Evolutionary conservation across 2,888 invertebrate genomes (phyloP), one percentile per base, ranked within the genome.

Genomic region (Caenorhabditis drosophilae): DNA sequence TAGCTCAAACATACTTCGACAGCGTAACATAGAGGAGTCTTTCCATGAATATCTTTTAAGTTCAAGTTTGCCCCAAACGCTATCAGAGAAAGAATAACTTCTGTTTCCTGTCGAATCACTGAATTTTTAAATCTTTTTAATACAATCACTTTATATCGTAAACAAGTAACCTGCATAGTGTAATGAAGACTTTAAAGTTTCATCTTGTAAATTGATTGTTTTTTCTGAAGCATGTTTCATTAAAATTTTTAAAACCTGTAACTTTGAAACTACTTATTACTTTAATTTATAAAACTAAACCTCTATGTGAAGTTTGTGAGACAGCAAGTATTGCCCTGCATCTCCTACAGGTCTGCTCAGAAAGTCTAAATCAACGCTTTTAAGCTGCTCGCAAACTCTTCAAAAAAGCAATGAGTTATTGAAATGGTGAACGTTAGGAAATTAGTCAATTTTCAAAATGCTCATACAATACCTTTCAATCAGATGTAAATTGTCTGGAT

Each of bases 11-110:
- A 38, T 11, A 38, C 54, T 22, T 23, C 25, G 47, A 57, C 57
- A 25, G 59, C 63, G 27, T 50, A 56, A 40, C 54, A 61, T 6
- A 66, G 31, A 6, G 69, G 61, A 0, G 67, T 66, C 7, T 45
- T 34, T 27, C 56, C 58, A 11, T 52, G 22, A 0, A 15, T 40
- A 41, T 73, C 60, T 2, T 23, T 18, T 7, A 27, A 40, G 18
- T 70, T 61, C 12, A 60, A 12, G 23, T 47, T 38, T 11, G 67
- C 47, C 35, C 67, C 67, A 36, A 27, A 61, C 16, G 52, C 42
- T 12, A 66, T 54, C 6, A 66, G 48, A 4, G 25, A 26, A 2
- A 56, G 34, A 34, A 40, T 16, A n/a, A 46, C 64, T 44, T 16
- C 42, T 4, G 4, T 7, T 23, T 42, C 23, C 4, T 3, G 23